Evolutionary conservation across 1,140 invertebrate species (phyloP).

Genomic region (Araneus ventricosus): DNA sequence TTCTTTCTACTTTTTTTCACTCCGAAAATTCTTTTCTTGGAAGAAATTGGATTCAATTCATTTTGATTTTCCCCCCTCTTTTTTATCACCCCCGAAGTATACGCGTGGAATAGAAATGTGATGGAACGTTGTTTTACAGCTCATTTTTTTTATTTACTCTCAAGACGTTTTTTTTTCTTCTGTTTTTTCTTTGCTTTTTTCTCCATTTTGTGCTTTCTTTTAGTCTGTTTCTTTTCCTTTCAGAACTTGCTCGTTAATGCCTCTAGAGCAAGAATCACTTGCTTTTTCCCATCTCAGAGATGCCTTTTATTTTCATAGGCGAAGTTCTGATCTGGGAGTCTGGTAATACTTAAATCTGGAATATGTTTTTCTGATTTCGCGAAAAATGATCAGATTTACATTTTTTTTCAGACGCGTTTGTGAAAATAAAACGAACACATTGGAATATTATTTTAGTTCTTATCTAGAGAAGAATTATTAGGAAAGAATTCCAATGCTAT

Average conservation of each 20-base stretch:
- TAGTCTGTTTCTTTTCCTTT: background rate
- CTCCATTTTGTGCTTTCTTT: background rate
- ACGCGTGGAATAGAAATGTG: conserved; percentile 65
- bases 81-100: conserved; percentile 53
- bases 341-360: background rate
- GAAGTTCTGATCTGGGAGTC: background rate
- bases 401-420: background rate
- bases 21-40: conserved; percentile 62
- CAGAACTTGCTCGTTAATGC: conserved; percentile 33
- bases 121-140: conserved; percentile 72
- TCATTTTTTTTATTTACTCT: conserved; percentile 57
- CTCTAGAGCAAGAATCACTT: background rate
- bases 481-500: background rate
- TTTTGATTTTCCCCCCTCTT: conserved; percentile 49
- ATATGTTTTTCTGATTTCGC: background rate
- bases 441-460: background rate
- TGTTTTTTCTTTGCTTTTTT: background rate
- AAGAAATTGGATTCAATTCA: conserved; percentile 74
- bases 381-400: background rate
- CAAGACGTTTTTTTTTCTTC: background rate
- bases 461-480: background rate
- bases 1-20: conserved; percentile 24
- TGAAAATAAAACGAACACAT: background rate
- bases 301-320: conserved; percentile 17
- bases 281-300: background rate